Conservation (phyloP, 2,888 invertebrate genomes). For the Ferrisia virgata region DNA sequence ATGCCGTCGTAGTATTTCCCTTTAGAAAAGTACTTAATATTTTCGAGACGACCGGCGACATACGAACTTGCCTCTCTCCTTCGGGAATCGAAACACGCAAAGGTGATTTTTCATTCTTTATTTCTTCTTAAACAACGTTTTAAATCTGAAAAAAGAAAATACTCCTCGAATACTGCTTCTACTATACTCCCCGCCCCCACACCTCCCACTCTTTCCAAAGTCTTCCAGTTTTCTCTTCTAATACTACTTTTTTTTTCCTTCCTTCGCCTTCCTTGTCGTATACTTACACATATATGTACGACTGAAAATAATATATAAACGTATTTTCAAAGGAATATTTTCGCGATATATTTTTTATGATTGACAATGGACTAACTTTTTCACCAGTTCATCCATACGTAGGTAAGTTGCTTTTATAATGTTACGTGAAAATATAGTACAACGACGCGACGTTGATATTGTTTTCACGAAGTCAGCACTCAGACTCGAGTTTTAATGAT, state of each 20-base stretch:
- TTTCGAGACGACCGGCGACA: slow-evolving; percentile 43
- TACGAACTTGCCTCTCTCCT: slow-evolving; percentile 32
- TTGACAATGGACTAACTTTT: neutral
- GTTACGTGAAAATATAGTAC: neutral
- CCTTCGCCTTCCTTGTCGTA: neutral
- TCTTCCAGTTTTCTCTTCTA: too few relatives aligned
- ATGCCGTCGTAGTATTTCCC: slow-evolving; percentile 21
- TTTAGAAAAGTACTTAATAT: slow-evolving; percentile 35
- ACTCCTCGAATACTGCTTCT: neutral
- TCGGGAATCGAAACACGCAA: slow-evolving; percentile 40
- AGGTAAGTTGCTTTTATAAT: too few relatives aligned
- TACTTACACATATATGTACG: neutral
- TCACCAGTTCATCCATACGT: neutral
- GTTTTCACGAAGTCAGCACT: neutral
- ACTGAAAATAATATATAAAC: neutral
- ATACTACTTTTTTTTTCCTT: neutral
- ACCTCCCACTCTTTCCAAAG: neutral
- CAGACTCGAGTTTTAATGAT: neutral
- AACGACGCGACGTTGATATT: too few relatives aligned
- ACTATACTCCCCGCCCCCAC: neutral
- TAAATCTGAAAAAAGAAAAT: slow-evolving; percentile 31
- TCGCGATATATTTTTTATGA: neutral
- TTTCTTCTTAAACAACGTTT: slow-evolving; percentile 43
- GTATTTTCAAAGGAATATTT: neutral
- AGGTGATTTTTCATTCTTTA: slow-evolving; percentile 45